phyloP scores from a whole-genome alignment of 2,888 invertebrate species.

The Punctoribates punctum region DNA sequence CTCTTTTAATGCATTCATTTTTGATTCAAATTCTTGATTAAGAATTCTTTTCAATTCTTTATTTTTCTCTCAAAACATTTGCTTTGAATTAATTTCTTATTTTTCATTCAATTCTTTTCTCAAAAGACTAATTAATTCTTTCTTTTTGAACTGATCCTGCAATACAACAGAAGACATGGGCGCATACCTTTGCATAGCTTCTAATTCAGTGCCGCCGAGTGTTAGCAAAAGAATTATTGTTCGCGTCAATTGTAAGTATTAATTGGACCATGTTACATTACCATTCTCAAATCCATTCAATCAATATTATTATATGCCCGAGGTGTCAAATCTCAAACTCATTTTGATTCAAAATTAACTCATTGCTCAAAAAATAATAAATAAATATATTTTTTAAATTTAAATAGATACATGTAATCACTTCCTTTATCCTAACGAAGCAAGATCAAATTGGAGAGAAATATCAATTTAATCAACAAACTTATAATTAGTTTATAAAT shows the following conservation, averaged over 20 bases:
- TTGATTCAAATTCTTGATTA: not conserved
- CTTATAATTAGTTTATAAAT: too few relatives aligned
- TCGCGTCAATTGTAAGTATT: slow-evolving; percentile 53
- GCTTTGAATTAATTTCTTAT: not conserved
- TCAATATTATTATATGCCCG: too few relatives aligned
- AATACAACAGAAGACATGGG: slow-evolving; percentile 48
- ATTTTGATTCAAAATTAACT: too few relatives aligned
- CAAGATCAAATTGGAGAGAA: too few relatives aligned
- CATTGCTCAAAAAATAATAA: too few relatives aligned
- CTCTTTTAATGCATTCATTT: too few relatives aligned
- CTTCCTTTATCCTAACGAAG: too few relatives aligned
- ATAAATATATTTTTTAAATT: too few relatives aligned
- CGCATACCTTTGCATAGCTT: slow-evolving; percentile 51
- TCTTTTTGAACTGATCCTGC: not conserved
- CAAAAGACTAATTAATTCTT: not conserved
- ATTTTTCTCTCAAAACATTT: not conserved
- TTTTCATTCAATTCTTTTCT: not conserved
- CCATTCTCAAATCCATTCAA: not conserved
- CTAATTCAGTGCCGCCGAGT: slow-evolving; percentile 53
- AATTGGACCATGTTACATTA: not conserved
- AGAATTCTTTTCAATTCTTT: not conserved
- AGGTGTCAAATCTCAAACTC: too few relatives aligned
- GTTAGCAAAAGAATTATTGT: slow-evolving; percentile 52
- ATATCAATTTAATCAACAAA: too few relatives aligned
- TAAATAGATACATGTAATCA: too few relatives aligned